Percentiles rank a stretch among this genome's conserved stretches.
phyloP scores from a whole-genome alignment of 2,113 vertebrate genomes.

The Phaethornis superciliosus region DNA sequence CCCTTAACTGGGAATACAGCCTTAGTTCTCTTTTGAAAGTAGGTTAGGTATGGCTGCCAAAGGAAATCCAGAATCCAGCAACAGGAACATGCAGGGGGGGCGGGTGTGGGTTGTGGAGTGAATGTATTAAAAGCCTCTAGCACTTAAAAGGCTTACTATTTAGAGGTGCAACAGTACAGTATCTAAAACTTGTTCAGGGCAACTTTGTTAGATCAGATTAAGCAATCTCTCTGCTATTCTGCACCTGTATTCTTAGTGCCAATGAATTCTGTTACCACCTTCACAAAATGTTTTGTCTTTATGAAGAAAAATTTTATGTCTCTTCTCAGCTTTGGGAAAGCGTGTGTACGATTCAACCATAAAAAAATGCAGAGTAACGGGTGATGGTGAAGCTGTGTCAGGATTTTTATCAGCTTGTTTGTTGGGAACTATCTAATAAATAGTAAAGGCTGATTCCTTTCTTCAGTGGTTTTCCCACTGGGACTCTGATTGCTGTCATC shows the following conservation, averaged over 20 bases:
- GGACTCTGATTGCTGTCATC: background rate
- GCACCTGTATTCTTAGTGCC: background rate
- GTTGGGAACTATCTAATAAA: background rate
- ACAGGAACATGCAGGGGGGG: background rate
- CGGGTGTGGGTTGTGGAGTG: background rate
- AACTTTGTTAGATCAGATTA: background rate
- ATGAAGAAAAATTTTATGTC: background rate
- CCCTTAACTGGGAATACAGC: slow-evolving; percentile 3
- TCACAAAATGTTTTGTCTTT: background rate
- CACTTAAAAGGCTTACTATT: background rate
- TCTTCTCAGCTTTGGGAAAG: background rate
- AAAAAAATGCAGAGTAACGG: background rate
- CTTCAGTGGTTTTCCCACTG: background rate
- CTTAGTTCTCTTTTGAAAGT: slow-evolving; percentile 1
- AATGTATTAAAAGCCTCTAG: background rate
- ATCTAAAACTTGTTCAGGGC: background rate
- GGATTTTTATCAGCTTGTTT: background rate
- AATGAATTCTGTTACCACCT: background rate
- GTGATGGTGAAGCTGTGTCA: background rate
- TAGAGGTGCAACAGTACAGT: background rate
- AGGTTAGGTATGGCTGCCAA: background rate
- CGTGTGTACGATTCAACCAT: background rate
- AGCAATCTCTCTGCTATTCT: background rate
- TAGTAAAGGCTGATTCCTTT: background rate
- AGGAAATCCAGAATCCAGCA: background rate